Base-by-base conservation (phyloP, 2,113 vertebrate genomes). In the Rutilus rutilus region DNA sequence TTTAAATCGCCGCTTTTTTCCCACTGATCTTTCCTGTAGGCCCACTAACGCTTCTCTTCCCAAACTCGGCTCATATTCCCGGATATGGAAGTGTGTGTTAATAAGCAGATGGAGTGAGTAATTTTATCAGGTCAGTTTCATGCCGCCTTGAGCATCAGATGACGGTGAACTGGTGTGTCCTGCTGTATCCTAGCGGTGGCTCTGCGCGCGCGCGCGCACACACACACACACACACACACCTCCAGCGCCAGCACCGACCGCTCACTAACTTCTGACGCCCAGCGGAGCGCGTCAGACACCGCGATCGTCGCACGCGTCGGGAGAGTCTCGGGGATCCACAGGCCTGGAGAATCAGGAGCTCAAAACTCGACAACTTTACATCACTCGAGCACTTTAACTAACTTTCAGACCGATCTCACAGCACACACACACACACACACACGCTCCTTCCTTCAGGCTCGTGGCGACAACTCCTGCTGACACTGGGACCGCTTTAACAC, bases 181-280 rank as follows among this genome's bases (percentile, higher is more conserved):
- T 95, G 94, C 93, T 95, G 94, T 95, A 96, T 96, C 95, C 95
- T 94, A 96, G 95, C 92, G 94, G 96, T 88, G 39, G 93, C 93
- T 93, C 45, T 76, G 86, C 92, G 95, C 42, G 90, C 94, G 88
- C 91, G 81, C 27, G 1, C 36, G 1, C 89, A 90, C 89, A 89
- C 90, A 83, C 84, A 85, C 90, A 83, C 59, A 36, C n/a, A 80
- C 91, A 92, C 87, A 90, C 92, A 78, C 89, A 91, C 88, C 90
- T 91, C 91, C 79, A 80, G 86, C 85, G 86, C 88, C 78, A 79
- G 86, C 87, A 84, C 86, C 87, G 83, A 87, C 88, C 65, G 57
- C 67, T 60, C 84, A 19, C 86, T 87, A 82, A 84, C 88, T 77
- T 87, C 57, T 54, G 59, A n/a, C 30, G 54, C 33, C 21, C 39